Conservation (phyloP, 2,113 vertebrate genomes). For the Pogonocichla stellata region DNA sequence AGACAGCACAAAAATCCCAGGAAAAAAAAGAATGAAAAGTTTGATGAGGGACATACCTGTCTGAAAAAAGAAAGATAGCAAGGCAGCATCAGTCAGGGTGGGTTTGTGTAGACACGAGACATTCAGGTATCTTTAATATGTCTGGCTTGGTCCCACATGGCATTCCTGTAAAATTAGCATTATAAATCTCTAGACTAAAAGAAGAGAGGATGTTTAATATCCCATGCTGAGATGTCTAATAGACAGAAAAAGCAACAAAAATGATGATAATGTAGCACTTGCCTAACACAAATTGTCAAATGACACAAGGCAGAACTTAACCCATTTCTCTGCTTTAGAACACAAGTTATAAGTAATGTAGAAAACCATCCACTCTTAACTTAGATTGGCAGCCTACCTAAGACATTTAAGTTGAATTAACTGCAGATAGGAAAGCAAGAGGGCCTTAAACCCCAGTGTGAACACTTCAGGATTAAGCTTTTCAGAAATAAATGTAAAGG, state of each 20-base stretch:
- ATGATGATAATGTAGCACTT: background rate
- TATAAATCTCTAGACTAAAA: conserved; percentile 37
- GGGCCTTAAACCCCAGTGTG: background rate
- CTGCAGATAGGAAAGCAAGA: conserved; percentile 10
- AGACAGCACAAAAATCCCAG: background rate
- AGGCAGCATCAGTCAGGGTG: background rate
- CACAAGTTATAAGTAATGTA: background rate
- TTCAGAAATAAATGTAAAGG: conserved; percentile 6
- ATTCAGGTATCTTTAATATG: background rate
- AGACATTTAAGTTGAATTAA: conserved; percentile 30
- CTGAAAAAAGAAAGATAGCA: background rate
- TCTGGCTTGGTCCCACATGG: background rate
- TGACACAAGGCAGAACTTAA: conserved; percentile 17
- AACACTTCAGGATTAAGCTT: conserved; percentile 15
- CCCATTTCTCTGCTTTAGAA: background rate
- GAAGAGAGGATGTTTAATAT: conserved; percentile 22
- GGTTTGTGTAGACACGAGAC: background rate
- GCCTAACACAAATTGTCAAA: conserved; percentile 9
- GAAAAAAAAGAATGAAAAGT: background rate
- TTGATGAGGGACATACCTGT: background rate
- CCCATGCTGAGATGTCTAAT: background rate
- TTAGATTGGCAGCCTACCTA: background rate
- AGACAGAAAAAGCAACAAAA: conserved; percentile 41
- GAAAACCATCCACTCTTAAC: background rate
- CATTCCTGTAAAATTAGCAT: background rate